Evolutionary conservation across 2,888 invertebrate species (phyloP).

Genomic region (Colostygia pectinataria): DNA sequence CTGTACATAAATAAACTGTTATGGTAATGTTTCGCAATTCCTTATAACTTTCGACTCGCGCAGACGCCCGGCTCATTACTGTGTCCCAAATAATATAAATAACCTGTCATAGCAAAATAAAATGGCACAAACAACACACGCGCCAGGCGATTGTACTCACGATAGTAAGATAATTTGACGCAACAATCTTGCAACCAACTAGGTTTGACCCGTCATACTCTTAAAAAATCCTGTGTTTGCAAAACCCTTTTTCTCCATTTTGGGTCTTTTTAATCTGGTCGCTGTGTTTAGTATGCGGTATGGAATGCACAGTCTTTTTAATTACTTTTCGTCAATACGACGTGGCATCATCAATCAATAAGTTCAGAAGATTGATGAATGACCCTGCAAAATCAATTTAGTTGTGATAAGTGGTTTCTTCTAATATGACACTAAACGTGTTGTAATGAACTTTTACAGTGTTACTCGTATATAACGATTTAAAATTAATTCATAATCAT

Average conservation of each 20-base stretch:
- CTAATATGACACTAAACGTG: conserved; percentile 79
- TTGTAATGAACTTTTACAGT: conserved; percentile 42
- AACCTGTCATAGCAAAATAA: conserved; percentile 62
- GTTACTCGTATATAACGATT: conserved; percentile 38
- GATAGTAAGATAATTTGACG: conserved; percentile 69
- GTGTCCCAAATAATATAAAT: conserved; percentile 62
- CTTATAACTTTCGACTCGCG: conserved; percentile 6
- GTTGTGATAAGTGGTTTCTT: conserved; percentile 69
- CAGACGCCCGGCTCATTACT: conserved; percentile 28
- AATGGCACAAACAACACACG: conserved; percentile 48
- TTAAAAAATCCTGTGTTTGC: conserved; percentile 10
- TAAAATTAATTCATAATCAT: no score
- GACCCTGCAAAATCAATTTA: conserved; percentile 70
- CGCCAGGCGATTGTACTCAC: conserved; percentile 55
- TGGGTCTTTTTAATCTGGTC: conserved; percentile 42
- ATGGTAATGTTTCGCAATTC: conserved; percentile 12
- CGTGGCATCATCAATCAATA: conserved; percentile 74
- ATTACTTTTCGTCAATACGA: conserved; percentile 73
- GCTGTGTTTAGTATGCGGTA: conserved; percentile 47
- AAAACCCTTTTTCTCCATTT: conserved; percentile 24
- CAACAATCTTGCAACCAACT: conserved; percentile 43
- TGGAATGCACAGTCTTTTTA: conserved; percentile 66
- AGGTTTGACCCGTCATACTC: conserved; percentile 36
- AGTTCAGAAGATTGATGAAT: conserved; percentile 77
- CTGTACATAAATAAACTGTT: background rate